Evolutionary conservation across 2,113 vertebrate genomes (phyloP).

Genomic region (Malaclemys terrapin): DNA sequence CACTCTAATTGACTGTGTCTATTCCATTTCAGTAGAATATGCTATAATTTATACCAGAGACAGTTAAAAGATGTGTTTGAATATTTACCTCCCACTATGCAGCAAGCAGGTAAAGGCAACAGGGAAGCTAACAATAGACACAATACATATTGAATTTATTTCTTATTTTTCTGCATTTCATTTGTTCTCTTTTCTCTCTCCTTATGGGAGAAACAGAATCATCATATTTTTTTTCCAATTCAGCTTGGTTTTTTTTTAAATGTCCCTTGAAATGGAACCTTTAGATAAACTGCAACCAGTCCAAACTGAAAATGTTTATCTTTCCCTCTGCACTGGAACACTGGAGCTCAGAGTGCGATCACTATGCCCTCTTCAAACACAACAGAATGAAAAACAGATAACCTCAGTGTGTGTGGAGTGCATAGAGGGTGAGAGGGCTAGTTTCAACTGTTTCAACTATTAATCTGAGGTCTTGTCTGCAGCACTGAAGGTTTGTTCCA

Average conservation of each 20-base stretch:
- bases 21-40: not conserved
- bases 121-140: not conserved
- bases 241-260: not conserved
- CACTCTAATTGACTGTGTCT: not conserved
- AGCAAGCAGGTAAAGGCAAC: not conserved
- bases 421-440: not conserved
- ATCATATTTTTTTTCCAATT: not conserved
- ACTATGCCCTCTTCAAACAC: not conserved
- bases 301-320: not conserved
- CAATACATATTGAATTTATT: not conserved
- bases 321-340: not conserved
- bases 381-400: not conserved
- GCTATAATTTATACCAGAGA: not conserved
- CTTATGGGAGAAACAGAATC: not conserved
- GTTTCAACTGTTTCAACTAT: not conserved
- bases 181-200: accelerated
- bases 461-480: not conserved
- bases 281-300: not conserved
- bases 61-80: not conserved
- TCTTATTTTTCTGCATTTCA: not conserved
- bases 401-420: not conserved
- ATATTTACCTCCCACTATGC: not conserved
- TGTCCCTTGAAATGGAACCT: not conserved
- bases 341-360: not conserved
- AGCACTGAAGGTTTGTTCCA: not conserved